phyloP scores from a whole-genome alignment of 2,797 vertebrate species.

The Hipposideros larvatus region DNA sequence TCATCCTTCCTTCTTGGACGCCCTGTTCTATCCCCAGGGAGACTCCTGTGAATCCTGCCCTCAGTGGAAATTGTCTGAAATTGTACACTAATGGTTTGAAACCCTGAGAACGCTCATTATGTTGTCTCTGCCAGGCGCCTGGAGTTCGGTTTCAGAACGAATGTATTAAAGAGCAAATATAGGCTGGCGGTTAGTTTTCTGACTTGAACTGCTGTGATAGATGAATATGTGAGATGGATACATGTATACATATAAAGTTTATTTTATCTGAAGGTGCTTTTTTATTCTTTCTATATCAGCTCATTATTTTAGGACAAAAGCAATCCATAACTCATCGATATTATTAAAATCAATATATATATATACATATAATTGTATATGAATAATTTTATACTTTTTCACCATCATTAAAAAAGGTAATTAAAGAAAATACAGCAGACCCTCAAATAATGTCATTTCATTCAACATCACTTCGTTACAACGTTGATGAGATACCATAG shows the following conservation, averaged over 20 bases:
- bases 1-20: conserved; percentile 31
- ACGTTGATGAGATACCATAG: background rate
- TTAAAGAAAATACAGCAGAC: background rate
- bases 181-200: conserved; percentile 15
- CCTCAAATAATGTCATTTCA: background rate
- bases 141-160: conserved; percentile 44
- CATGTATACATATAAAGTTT: background rate
- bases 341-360: background rate
- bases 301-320: conserved; percentile 34
- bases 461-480: background rate
- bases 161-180: conserved; percentile 20
- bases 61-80: conserved; percentile 71
- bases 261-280: background rate
- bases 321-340: background rate
- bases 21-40: conserved; percentile 25
- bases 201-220: background rate
- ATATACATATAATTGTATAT: background rate
- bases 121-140: conserved; percentile 22
- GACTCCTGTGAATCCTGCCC: conserved; percentile 26
- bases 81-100: conserved; percentile 69
- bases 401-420: background rate
- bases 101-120: conserved; percentile 42
- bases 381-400: background rate
- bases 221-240: background rate
- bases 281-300: background rate